Evolutionary conservation across 2,888 invertebrate genomes (phyloP).

Genomic region (Petrolisthes cinctipes): DNA sequence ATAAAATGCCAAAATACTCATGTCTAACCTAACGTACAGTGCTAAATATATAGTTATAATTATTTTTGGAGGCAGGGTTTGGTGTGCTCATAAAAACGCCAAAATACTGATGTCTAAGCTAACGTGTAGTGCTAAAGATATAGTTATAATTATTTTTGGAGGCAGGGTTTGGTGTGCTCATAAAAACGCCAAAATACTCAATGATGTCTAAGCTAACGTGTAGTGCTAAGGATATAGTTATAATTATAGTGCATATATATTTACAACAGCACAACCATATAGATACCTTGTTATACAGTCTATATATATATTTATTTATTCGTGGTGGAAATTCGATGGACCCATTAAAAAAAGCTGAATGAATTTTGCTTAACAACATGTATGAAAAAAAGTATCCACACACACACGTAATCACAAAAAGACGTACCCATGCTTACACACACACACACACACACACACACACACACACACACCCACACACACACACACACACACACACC

Average conservation of each 20-base stretch:
- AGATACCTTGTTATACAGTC: no score
- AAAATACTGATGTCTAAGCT: no score
- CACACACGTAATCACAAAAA: neutral
- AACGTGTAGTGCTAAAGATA: no score
- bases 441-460: conserved; percentile 17
- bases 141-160: no score
- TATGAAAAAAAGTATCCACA: neutral
- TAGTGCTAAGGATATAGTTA: neutral
- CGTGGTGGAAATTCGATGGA: no score
- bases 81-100: no score
- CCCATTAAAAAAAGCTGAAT: neutral
- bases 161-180: conserved; percentile 5
- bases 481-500: neutral
- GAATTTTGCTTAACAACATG: neutral
- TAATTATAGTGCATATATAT: neutral
- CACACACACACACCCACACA: neutral
- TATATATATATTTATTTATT: no score
- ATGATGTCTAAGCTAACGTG: neutral
- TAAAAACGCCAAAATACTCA: neutral
- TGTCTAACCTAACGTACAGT: no score
- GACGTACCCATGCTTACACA: neutral
- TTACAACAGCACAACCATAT: no score
- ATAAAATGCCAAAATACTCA: no score
- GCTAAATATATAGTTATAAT: no score
- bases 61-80: no score